These are phyloP conservation scores for Pterocles burchelli DNA, from an alignment of 2,113 vertebrate genomes.

Conservation along the genomic window DNA sequence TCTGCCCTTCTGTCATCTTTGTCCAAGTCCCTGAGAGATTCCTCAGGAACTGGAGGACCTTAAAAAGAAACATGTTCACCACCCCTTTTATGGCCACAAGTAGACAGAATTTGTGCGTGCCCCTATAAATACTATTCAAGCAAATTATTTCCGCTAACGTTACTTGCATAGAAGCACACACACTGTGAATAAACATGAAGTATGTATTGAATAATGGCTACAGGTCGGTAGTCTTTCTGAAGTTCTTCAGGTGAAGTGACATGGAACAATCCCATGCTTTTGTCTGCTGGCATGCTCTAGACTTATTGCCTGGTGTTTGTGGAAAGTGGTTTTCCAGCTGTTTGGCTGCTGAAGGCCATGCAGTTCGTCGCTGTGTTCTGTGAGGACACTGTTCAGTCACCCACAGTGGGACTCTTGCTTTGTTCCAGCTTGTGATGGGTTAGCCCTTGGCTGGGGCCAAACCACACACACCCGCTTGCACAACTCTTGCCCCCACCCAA, in stretches of 20 bases:
- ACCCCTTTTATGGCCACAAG: not conserved
- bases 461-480: too few relatives aligned
- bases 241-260: not conserved
- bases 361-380: not conserved
- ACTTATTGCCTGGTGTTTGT: not conserved
- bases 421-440: not conserved
- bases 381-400: not conserved
- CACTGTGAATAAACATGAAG: not conserved
- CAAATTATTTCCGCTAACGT: not conserved
- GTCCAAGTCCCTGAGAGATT: not conserved
- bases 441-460: too few relatives aligned
- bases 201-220: not conserved
- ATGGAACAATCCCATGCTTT: not conserved
- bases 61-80: not conserved
- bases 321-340: not conserved
- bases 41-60: not conserved
- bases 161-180: rapidly evolving
- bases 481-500: too few relatives aligned
- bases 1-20: not conserved
- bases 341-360: not conserved
- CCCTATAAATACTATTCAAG: not conserved
- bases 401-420: not conserved
- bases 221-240: not conserved
- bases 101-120: not conserved
- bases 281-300: not conserved